Base-by-base conservation (phyloP, 2,888 invertebrate species). In the Apotomis capreana region DNA sequence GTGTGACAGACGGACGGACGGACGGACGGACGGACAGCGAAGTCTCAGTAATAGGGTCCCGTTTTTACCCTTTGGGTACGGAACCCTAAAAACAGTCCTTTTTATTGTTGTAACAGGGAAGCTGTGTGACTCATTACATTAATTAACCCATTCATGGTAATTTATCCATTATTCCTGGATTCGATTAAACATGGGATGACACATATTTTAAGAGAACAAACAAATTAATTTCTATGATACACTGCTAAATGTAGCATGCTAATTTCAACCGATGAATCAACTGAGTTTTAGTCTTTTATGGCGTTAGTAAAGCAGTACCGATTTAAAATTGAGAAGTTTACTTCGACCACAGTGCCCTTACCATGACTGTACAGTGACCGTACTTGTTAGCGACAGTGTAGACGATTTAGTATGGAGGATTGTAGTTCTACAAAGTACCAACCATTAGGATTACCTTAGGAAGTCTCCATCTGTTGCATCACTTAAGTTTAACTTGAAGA, bases 111-210 rank as follows among this genome's bases (percentile, higher is more conserved):
- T 65, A 36, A 46, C n/a, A 57, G 57, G 67, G 71, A 71, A 71
- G 61, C 70, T 71, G 65, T 10, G 57, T 71, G 71, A 71, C 51
- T 71, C 71, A 67, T 70, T 70, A 64, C 6, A 40, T 40, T 67
- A 62, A 68, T 71, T 58, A 36, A 70, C 57, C 55, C 26, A 61
- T 71, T 71, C 67, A 71, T 52, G 26, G n/a, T 40, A 71, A 68
- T 68, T 68, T 51, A 57, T 10, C 9, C 61, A 57, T 68, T 68
- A 67, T 71, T 71, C 71, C 67, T 58, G 67, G 71, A 71, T 71
- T 68, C 67, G 12, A 65, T 49, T 71, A 49, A 49, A 61, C 40
- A n/a, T 9, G 10, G 55, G 36, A 57, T 71, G 71, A 71, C 71
- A 68, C 71, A 71, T 57, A 70, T 64, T 62, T 40, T 61, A 55